A percentile compares a stretch with the other conserved stretches of the same genome.
These are phyloP conservation scores for Notarius quadriscutis DNA, from an alignment of 2,113 vertebrate species.

Conservation along the genomic window DNA sequence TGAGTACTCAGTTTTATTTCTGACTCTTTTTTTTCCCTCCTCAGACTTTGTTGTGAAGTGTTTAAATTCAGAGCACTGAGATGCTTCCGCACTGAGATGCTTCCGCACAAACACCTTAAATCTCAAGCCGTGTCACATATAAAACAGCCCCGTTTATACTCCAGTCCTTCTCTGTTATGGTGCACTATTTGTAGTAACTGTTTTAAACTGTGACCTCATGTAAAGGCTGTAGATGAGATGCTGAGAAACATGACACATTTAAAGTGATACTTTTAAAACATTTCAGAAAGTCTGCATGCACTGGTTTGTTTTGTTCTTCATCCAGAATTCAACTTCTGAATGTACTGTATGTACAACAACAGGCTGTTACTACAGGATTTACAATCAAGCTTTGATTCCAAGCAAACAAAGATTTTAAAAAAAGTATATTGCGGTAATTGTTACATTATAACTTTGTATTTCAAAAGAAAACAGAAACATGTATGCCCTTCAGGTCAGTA, in stretches of 20 bases:
- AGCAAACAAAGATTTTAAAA: neutral
- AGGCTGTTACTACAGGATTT: neutral
- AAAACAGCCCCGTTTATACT: neutral
- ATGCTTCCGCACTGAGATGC: neutral
- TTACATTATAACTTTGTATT: neutral
- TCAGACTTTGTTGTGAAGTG: neutral
- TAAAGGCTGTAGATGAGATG: neutral
- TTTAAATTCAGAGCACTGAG: neutral
- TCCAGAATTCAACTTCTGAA: neutral
- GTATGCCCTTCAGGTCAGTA: neutral
- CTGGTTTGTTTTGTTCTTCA: neutral
- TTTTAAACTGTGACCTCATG: neutral
- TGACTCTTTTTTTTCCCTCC: neutral
- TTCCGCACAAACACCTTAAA: neutral
- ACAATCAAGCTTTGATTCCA: neutral
- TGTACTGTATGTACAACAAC: too few relatives aligned
- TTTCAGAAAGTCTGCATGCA: neutral
- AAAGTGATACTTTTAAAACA: neutral
- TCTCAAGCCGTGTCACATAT: neutral
- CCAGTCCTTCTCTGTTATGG: neutral
- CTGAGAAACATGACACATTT: neutral
- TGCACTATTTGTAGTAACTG: neutral
- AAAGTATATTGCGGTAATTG: neutral
- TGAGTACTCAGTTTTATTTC: neutral
- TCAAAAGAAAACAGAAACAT: neutral